These are phyloP conservation scores for Meghimatium bilineatum DNA, from an alignment of 2,888 invertebrate species.

Conservation along the genomic window DNA sequence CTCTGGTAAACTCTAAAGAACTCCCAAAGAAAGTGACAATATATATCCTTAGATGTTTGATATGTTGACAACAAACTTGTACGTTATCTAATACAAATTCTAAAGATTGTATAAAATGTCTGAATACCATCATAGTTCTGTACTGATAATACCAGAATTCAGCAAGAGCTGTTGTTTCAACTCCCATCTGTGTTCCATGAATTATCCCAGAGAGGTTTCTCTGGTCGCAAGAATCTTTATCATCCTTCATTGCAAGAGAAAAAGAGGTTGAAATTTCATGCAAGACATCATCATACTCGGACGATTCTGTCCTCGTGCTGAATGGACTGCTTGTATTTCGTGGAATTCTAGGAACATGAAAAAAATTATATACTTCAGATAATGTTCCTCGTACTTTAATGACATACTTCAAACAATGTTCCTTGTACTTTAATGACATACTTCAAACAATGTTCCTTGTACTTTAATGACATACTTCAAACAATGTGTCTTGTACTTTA, in stretches of 20 bases:
- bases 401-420: too few species aligned
- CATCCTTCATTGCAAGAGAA: slow-evolving; percentile 58
- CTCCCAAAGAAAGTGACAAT: too few species aligned
- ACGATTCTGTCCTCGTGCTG: slow-evolving; percentile 71
- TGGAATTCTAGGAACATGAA: slow-evolving; percentile 50
- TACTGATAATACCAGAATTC: slow-evolving; percentile 70
- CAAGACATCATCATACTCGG: too few species aligned
- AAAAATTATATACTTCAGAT: not conserved
- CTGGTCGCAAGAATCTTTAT: slow-evolving; percentile 56
- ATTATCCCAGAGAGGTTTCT: slow-evolving; percentile 61
- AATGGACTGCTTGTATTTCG: slow-evolving; percentile 48
- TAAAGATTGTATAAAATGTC: not conserved
- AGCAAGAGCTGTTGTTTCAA: slow-evolving; percentile 62
- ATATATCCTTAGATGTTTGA: too few species aligned
- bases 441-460: too few species aligned
- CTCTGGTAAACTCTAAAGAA: too few species aligned
- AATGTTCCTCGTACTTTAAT: too few species aligned
- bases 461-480: too few species aligned
- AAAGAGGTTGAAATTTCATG: slow-evolving; percentile 65
- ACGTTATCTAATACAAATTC: too few species aligned
- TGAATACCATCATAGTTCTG: slow-evolving; percentile 67
- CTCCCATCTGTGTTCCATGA: slow-evolving; percentile 68
- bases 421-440: too few species aligned
- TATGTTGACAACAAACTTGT: too few species aligned
- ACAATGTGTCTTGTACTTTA: too few species aligned